Evolutionary conservation across 2,797 vertebrate species (phyloP), one percentile per base, ranked within the genome.

Genomic region (Labeo calbasu): DNA sequence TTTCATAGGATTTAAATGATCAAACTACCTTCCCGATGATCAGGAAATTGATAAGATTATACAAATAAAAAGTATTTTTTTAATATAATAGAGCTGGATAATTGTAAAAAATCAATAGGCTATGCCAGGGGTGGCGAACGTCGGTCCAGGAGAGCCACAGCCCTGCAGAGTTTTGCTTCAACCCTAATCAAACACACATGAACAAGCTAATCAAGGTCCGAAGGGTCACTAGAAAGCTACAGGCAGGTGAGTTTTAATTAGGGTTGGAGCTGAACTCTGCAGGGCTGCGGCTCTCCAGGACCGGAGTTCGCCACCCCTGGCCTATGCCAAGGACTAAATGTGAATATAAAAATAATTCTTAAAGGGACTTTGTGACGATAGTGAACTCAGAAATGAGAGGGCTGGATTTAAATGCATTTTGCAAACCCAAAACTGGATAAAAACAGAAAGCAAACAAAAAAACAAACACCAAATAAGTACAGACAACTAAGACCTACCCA

Each of bases 1-100:
- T 68, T 63, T 83, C 40, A 86, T 28, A 19, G 53, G 76, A 10
- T 48, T 71, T 69, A 11, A 43, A 68, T 32, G 51, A 57, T 57
- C 9, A 57, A 61, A 66, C 51, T 40, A 28, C 9, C 3, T 19
- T 32, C 55, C 25, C 36, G 40, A 65, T n/a, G 32, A 63, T 51
- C 28, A 28, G 57, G 72, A 40, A 19, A 65, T 25, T 68, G 7
- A 61, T 76, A 4, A n/a, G 63, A 68, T 65, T 17, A 46, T 21
- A 65, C 28, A 55, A 63, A 66, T 76, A n/a, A 23, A 55, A 75
- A n/a, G 0, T 2, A 14, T 59, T 40, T 76, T 76, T 36, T n/a
- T 76, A 7, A 12, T 25, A 19, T 28, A 75, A 40, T 36, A 19
- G 4, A 23, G n/a, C 13, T 61, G 36, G 36, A 59, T 40, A 14